Evolutionary conservation across 1,140 invertebrate species (phyloP).

Genomic region (Drosophila baimaii): DNA sequence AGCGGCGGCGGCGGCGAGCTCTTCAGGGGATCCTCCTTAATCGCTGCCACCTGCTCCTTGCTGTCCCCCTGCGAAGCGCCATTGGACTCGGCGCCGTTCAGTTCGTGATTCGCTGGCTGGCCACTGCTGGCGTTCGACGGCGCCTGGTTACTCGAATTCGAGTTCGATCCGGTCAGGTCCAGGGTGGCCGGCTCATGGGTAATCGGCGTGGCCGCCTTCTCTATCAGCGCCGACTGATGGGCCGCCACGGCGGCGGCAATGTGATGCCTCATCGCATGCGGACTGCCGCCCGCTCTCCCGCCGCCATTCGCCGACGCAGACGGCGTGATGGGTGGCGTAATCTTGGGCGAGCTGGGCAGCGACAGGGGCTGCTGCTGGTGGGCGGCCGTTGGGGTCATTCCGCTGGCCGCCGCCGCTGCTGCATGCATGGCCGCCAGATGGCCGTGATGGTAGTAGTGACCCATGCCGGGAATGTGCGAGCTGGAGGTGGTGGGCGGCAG

Average conservation of each 20-base stretch:
- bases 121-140: slow-evolving; percentile 72
- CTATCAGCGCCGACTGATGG: slow-evolving; percentile 59
- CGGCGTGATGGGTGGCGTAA: slow-evolving; percentile 57
- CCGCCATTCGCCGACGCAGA: slow-evolving; percentile 44
- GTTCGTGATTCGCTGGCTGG: slow-evolving; percentile 55
- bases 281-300: slow-evolving; percentile 66
- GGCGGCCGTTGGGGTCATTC: slow-evolving; percentile 68
- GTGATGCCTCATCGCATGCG: slow-evolving; percentile 78
- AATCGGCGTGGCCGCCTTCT: slow-evolving; percentile 51
- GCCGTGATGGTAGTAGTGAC: slow-evolving; percentile 75
- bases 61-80: slow-evolving; percentile 55
- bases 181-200: slow-evolving; percentile 76
- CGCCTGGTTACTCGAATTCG: slow-evolving; percentile 77
- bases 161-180: slow-evolving; percentile 81
- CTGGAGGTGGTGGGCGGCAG: slow-evolving; percentile 56
- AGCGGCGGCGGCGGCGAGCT: slow-evolving; percentile 35
- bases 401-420: slow-evolving; percentile 60
- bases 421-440: slow-evolving; percentile 79
- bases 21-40: slow-evolving; percentile 60
- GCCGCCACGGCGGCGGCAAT: slow-evolving; percentile 65
- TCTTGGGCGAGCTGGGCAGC: slow-evolving; percentile 75
- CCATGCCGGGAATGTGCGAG: slow-evolving; percentile 79
- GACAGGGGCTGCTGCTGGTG: slow-evolving; percentile 71
- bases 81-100: slow-evolving; percentile 70
- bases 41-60: slow-evolving; percentile 45